Conservation (phyloP, 1,140 invertebrate species). For the Pseudomyrmex dendroicus region DNA sequence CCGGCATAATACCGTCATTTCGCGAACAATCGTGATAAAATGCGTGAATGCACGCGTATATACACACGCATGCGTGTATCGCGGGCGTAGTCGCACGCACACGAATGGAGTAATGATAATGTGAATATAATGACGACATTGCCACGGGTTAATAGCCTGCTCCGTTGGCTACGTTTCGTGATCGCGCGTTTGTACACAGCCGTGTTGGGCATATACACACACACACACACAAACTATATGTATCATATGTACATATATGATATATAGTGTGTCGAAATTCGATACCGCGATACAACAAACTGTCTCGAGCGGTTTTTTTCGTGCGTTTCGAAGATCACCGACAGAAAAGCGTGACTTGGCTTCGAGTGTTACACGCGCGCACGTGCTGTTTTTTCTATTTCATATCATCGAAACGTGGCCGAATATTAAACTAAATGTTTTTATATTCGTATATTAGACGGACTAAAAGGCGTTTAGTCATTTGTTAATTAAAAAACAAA, state of each 20-base stretch:
- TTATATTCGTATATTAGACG: too few relatives aligned
- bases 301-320: background rate
- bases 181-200: background rate
- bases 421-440: too few relatives aligned
- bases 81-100: background rate
- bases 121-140: constrained; percentile 77
- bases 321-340: background rate
- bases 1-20: background rate
- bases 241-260: background rate
- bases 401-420: background rate
- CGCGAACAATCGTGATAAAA: constrained; percentile 32
- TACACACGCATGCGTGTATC: too few relatives aligned
- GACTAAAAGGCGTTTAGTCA: too few relatives aligned
- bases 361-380: constrained; percentile 1
- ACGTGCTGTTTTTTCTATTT: background rate
- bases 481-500: too few relatives aligned
- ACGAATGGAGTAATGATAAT: constrained; percentile 65
- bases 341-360: constrained; percentile 26
- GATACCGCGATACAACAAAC: constrained; percentile 12
- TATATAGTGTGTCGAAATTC: constrained; percentile 26
- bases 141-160: constrained; percentile 65
- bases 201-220: background rate
- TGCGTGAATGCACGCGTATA: constrained; percentile 4
- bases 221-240: background rate
- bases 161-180: constrained; percentile 38